Base-by-base conservation (phyloP, 2,888 invertebrate species). In the Monochamus alternatus region DNA sequence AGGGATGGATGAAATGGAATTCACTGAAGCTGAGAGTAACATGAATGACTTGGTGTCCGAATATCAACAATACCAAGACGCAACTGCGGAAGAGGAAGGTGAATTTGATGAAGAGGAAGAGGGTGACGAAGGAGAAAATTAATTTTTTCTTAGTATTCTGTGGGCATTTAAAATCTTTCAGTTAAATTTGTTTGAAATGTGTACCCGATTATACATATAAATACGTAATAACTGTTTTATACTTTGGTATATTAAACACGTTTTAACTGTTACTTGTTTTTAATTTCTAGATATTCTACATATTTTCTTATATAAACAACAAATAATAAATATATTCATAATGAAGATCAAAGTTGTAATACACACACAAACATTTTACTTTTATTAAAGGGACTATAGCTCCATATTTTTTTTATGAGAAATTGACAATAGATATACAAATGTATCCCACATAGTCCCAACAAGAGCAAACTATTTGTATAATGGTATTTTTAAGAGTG, bases 1-100 rank as follows among this genome's bases (percentile, higher is more conserved):
- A 90, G 97, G 97, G 81, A 97, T 97, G 97, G 97, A 97, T 89
- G 97, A 97, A 90, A 96, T 97, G 96, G 97, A 97, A 89, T 97
- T 97, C 91, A 97, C 97, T 2, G 97, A 97, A 89, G 97, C 94
- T 0, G 94, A 96, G 91, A 96, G 96, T 87, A 98, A 98, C 92
- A 97, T 98, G 97, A 97, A 96, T 89, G 96, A 96, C 87, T 89
- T 96, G 89, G 96, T 96, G 8, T 95, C 96, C 0, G 97, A 97
- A 88, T 97, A 97, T 90, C 97, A 97, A 88, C 97, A 97, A 88
- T 97, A 97, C 91, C 97, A 97, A 90, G 97, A 95, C 88, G 96
- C 96, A 75, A 95, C 94, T 79, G 94, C 94, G 81, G 95, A 95
- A 87, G 95, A 95, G 87, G 95, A 95, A 87, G 94, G 94, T 0